phyloP scores from a whole-genome alignment of 2,888 invertebrate genomes.

The Willowsia nigromaculata region DNA sequence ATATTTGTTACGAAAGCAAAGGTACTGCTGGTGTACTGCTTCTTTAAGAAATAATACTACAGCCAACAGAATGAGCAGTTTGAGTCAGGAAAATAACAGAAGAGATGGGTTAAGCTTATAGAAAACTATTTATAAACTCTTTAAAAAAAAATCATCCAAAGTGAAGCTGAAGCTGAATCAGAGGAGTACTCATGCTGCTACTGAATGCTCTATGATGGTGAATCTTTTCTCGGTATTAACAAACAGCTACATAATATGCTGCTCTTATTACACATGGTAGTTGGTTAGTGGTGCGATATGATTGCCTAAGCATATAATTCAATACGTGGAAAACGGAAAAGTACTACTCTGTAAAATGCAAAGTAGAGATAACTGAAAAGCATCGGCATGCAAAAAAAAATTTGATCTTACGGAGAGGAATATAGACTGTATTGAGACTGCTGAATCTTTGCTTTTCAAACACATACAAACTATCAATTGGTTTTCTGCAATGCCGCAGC shows the following conservation, averaged over 20 bases:
- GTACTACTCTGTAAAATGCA: not conserved
- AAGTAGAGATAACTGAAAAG: not conserved
- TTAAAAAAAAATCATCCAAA: conserved; percentile 36
- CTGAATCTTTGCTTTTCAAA: not conserved
- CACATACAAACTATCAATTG: not conserved
- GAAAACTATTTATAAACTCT: conserved; percentile 66
- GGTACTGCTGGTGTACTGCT: not conserved
- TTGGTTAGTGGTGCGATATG: not conserved
- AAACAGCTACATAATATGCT: not conserved
- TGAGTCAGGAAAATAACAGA: not conserved
- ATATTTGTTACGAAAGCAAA: too few relatives aligned
- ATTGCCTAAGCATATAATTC: not conserved
- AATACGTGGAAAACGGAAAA: not conserved
- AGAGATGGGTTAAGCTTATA: conserved; percentile 49
- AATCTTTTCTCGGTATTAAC: not conserved
- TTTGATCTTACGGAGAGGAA: not conserved
- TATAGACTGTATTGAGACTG: not conserved
- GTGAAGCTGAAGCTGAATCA: not conserved
- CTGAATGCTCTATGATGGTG: not conserved
- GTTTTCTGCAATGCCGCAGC: not conserved
- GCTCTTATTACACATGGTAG: not conserved
- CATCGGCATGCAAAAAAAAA: not conserved
- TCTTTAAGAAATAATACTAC: not conserved
- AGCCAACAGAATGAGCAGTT: not conserved
- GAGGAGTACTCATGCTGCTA: not conserved